phyloP scores from a whole-genome alignment of 2,113 vertebrate species.

The Zosterops hypoxanthus region DNA sequence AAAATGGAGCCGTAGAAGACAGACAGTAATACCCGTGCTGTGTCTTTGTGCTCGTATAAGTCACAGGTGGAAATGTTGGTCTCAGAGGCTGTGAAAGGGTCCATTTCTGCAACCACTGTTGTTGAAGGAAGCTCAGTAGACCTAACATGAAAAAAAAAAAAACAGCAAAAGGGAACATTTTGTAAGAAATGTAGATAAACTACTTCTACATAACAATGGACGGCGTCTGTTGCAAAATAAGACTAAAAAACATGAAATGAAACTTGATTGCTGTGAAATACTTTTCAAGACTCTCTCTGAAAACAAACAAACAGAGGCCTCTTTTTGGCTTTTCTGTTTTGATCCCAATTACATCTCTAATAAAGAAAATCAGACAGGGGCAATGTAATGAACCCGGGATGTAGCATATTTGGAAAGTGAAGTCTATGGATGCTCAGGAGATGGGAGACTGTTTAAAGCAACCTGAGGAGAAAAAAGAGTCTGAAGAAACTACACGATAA shows the following conservation, averaged over 20 bases:
- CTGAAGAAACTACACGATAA: not conserved
- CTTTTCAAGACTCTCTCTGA: not conserved
- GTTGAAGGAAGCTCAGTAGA: constrained; percentile 8
- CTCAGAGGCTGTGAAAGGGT: not conserved
- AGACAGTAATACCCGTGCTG: constrained; percentile 83
- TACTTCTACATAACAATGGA: not conserved
- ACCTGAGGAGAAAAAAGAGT: not conserved
- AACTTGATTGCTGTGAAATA: constrained; percentile 3
- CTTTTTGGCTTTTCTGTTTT: not conserved
- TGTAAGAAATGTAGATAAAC: not conserved
- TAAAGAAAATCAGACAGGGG: not conserved
- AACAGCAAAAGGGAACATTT: not conserved
- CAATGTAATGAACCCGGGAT: not conserved
- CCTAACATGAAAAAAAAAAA: constrained; percentile 1
- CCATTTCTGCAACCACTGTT: constrained; percentile 46
- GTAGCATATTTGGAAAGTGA: not conserved
- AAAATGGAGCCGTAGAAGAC: constrained; percentile 85
- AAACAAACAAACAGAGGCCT: not conserved
- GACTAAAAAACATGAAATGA: constrained; percentile 2
- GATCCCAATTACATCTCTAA: not conserved
- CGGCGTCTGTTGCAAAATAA: not conserved
- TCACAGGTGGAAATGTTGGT: constrained; percentile 70
- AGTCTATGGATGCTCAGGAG: not conserved
- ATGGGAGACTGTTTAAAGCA: not conserved
- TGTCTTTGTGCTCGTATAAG: constrained; percentile 83